These are phyloP conservation scores for Synanthedon myopaeformis DNA, from an alignment of 2,888 invertebrate genomes.

Conservation along the genomic window DNA sequence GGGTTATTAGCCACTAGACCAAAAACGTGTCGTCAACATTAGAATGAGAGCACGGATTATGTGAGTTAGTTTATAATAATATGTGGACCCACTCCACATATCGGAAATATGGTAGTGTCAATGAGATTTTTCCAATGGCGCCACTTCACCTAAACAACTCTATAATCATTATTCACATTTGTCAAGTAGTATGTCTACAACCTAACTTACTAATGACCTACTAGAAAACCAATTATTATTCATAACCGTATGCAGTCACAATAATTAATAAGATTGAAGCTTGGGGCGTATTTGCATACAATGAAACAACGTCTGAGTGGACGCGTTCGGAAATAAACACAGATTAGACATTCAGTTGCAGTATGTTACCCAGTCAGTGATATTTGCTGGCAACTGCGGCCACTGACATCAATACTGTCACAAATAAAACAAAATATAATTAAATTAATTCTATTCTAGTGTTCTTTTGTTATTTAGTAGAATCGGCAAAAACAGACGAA, in stretches of 20 bases:
- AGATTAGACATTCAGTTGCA: slow-evolving; percentile 19
- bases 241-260: slow-evolving; percentile 39
- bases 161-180: no score
- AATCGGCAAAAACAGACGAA: no score
- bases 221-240: slow-evolving; percentile 31
- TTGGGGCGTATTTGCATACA: slow-evolving; percentile 57
- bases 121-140: no score
- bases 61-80: no score
- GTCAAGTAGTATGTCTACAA: neutral
- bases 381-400: neutral
- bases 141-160: no score
- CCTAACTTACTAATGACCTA: slow-evolving; percentile 1
- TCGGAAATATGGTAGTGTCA: no score
- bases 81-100: no score
- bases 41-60: no score
- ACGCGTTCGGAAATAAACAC: slow-evolving; percentile 32
- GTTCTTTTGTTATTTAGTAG: no score
- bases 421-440: neutral
- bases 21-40: no score
- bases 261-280: slow-evolving; percentile 67
- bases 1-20: no score
- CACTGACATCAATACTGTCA: neutral
- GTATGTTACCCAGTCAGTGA: slow-evolving; percentile 17
- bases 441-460: no score
- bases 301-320: slow-evolving; percentile 37